These are phyloP conservation scores for Cancer borealis DNA, from an alignment of 2,888 invertebrate genomes.

Conservation along the genomic window DNA sequence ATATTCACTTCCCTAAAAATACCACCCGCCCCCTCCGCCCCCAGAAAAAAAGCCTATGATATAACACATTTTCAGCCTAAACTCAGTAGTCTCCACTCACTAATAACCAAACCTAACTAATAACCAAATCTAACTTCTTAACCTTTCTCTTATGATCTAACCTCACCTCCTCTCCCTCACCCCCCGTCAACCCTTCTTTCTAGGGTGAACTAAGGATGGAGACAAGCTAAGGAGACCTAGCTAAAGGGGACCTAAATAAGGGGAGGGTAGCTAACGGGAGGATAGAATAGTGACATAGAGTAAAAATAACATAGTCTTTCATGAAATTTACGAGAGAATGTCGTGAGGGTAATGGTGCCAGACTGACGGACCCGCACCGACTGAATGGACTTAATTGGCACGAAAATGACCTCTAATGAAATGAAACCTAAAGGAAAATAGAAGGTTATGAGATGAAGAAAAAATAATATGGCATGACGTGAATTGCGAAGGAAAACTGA, in stretches of 20 bases:
- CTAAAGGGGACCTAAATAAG: too few species aligned
- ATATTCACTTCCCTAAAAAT: too few species aligned
- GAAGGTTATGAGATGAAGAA: background rate
- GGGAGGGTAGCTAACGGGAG: background rate
- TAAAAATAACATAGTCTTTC: constrained; percentile 20
- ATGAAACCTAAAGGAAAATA: constrained; percentile 17
- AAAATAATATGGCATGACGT: background rate
- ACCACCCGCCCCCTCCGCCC: too few species aligned
- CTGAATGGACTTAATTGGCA: constrained; percentile 32
- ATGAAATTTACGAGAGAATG: background rate
- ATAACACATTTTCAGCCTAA: too few species aligned
- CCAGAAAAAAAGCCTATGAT: too few species aligned
- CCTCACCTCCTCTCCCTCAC: too few species aligned
- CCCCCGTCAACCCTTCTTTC: too few species aligned
- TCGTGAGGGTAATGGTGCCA: constrained; percentile 14
- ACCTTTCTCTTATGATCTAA: too few species aligned
- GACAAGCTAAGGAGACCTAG: too few species aligned
- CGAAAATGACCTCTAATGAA: constrained; percentile 27
- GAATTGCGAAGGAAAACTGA: background rate
- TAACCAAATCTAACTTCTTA: too few species aligned
- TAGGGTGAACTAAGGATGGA: background rate
- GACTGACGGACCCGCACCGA: background rate
- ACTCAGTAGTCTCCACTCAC: too few species aligned
- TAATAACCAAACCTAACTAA: too few species aligned
- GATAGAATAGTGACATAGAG: background rate